Base-by-base conservation (phyloP, 2,888 invertebrate species). In the Drosophila nigricruria region DNA sequence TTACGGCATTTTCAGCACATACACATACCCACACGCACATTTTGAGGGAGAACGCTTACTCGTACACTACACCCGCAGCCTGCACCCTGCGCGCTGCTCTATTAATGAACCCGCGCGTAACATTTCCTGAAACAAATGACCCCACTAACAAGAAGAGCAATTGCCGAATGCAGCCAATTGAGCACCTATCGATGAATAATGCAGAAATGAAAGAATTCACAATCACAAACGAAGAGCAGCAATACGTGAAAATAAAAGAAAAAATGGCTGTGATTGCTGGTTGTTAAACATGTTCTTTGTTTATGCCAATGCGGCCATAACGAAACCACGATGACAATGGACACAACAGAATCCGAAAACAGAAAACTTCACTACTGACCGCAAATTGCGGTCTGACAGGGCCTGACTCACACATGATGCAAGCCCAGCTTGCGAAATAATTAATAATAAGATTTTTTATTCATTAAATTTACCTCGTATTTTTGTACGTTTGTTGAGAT, bases 391-490 rank as follows among this genome's bases (percentile, higher is more conserved):
- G 20, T 54, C 45, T 34, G 43, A 23, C 50, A 34, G 54, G 27
- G 52, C 43, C 77, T 83, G 88, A 88, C 52, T 83, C 83, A 83
- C 40, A 10, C 38, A 69, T 84, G 70, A 81, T 71, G 73, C 79
- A 80, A 71, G 68, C 62, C 36, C 23, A 25, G 58, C 38, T 71
- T 77, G 61, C 52, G 65, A 65, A 75, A 69, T 70, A 50, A 27
- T 27, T 45, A 66, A 63, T 47, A 53, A 45, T 50, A 57, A 56
- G 43, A 49, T 45, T 73, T 5, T n/a, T n/a, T n/a, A n/a, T n/a
- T n/a, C n/a, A n/a, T n/a, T n/a, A 16, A 60, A 86, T 91, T 91
- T 90, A 92, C 92, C 93, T 72, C 92, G 88, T 61, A 92, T 92
- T 84, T 92, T 93, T 0, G 91, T 91, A 62, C 92, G 92, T 75